Conservation (phyloP, 2,113 vertebrate species). For the Aspiorhynchus laticeps region DNA sequence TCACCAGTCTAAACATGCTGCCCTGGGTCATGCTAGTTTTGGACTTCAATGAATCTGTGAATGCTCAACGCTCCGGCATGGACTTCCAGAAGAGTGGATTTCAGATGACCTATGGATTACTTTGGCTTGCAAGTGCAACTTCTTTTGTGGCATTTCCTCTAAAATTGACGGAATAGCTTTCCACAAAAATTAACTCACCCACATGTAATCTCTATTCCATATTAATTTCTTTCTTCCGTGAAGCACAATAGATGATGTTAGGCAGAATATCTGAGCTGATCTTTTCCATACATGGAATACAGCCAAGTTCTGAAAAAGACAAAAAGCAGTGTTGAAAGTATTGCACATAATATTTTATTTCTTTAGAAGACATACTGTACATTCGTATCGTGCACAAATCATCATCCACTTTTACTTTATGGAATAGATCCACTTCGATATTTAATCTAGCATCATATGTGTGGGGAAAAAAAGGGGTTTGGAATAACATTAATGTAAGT, state of each 20-base stretch:
- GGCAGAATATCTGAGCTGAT: not conserved
- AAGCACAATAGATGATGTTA: not conserved
- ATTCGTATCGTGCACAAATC: too few relatives aligned
- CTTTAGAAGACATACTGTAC: not conserved
- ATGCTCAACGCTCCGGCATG: not conserved
- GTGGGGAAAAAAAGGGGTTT: not conserved
- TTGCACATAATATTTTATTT: not conserved
- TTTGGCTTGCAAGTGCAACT: not conserved
- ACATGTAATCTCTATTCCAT: not conserved
- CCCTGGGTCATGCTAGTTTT: conserved; percentile 50
- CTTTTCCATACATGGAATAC: not conserved
- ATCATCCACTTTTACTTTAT: too few relatives aligned
- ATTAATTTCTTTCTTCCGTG: not conserved
- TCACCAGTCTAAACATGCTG: conserved; percentile 53
- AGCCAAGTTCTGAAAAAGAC: not conserved
- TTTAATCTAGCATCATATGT: not conserved
- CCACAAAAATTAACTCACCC: not conserved
- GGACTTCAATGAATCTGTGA: conserved; percentile 27
- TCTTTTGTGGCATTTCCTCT: not conserved
- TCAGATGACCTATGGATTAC: conserved; percentile 12
- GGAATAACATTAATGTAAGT: not conserved
- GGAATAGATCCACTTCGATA: not conserved
- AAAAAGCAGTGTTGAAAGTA: not conserved
- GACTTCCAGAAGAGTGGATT: conserved; percentile 3
- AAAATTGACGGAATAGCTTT: not conserved